These are phyloP conservation scores for Notarius quadriscutis DNA, from an alignment of 2,113 vertebrate genomes.

Conservation along the genomic window DNA sequence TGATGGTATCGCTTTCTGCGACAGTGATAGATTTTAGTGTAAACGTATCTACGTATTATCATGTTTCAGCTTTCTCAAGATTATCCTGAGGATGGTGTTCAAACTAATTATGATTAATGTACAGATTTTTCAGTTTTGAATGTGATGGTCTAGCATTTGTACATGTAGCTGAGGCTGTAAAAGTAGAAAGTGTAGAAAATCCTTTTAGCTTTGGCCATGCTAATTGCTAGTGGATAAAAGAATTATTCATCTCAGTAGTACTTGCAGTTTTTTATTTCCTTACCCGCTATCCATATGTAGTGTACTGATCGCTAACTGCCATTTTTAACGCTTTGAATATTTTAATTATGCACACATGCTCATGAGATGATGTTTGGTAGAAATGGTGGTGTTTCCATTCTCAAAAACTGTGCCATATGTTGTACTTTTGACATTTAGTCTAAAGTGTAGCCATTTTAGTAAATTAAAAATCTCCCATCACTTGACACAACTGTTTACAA, in stretches of 20 bases:
- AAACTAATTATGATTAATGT: not conserved
- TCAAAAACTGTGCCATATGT: not conserved
- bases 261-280: not conserved
- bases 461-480: not conserved
- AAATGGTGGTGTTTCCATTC: not conserved
- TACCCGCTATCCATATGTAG: not conserved
- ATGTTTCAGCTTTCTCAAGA: not conserved
- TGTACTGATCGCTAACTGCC: not conserved
- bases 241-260: not conserved
- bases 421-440: not conserved
- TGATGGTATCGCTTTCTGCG: not conserved
- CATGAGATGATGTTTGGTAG: not conserved
- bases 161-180: not conserved
- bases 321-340: constrained; percentile 9
- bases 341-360: not conserved
- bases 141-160: not conserved
- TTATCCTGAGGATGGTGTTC: not conserved
- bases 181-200: not conserved
- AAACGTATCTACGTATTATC: not conserved
- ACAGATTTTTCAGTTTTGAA: not conserved
- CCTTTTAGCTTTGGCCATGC: not conserved
- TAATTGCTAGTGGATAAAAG: not conserved
- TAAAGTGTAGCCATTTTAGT: not conserved
- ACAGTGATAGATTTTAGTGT: constrained; percentile 5
- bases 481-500: constrained; percentile 7